These are phyloP conservation scores for Lepas anatifera DNA, from an alignment of 2,888 invertebrate species.

Conservation along the genomic window DNA sequence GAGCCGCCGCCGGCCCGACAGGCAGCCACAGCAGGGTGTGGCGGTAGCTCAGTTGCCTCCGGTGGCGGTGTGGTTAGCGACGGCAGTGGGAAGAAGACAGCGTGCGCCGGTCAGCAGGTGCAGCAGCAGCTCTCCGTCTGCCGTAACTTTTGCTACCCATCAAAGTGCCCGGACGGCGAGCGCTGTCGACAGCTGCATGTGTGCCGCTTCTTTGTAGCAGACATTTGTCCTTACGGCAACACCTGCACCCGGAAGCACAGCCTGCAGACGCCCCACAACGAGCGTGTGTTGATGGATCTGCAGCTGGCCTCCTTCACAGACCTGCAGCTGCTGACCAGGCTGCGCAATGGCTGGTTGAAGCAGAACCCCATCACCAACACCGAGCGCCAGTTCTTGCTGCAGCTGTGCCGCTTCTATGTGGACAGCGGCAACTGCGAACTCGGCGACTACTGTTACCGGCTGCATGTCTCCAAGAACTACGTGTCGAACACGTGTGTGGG, in stretches of 20 bases:
- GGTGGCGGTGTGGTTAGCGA: too few species aligned
- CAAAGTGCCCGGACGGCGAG: background rate
- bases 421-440: background rate
- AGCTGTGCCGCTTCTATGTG: background rate
- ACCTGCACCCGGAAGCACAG: background rate
- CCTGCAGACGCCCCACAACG: background rate
- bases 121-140: background rate
- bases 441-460: background rate
- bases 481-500: background rate
- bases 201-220: background rate
- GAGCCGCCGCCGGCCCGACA: too few species aligned
- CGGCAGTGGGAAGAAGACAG: too few species aligned
- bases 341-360: background rate
- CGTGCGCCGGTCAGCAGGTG: too few species aligned
- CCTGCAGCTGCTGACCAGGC: background rate
- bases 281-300: background rate
- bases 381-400: background rate
- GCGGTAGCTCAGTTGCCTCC: too few species aligned
- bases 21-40: too few species aligned
- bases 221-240: background rate
- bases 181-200: background rate
- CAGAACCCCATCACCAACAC: background rate
- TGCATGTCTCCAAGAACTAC: background rate
- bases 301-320: background rate
- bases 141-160: background rate